Evolutionary conservation across 2,797 vertebrate species (phyloP), one percentile per base, ranked within the genome.

Genomic region (Fratercula arctica): DNA sequence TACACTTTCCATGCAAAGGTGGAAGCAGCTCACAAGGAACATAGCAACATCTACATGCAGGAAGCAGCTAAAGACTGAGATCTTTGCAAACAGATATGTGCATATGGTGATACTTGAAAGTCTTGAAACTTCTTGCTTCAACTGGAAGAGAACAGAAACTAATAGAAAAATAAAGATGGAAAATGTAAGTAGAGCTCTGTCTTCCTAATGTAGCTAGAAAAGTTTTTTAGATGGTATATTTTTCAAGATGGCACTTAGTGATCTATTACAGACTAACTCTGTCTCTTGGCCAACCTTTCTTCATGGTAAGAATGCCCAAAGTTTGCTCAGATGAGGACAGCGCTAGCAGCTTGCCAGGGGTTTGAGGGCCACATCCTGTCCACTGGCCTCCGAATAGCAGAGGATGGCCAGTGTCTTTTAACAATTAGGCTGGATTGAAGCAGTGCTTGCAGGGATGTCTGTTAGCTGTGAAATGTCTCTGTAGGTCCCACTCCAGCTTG

Each of bases 191-290:
- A 43, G 73, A 69, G 85, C 70, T 68, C 8, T 79, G 12, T 80
- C 51, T 92, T 81, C 45, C 60, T 46, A 61, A 20, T 1, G 23
- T 2, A 64, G 54, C 37, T 89, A 60, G 76, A 59, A 81, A 90
- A 80, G 70, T 24, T 76, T 59, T 72, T 92, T 41, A 6, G 61
- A 66, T 91, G 93, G 56, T 68, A 15, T 60, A 31, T 64, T 84
- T 76, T 79, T 85, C 73, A 66, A 70, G 94, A 33, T 94, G 96
- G 96, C 96, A 97, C 95, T 97, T 97, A 15, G 94, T 96, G 95
- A 97, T 87, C 83, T 91, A 5, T 72, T 66, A 25, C 35, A 85
- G 83, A 16, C 46, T 69, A 88, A 41, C 79, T 37, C 29, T 85
- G 87, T 61, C 74, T 92, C 81, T 69, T 61, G 81, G 57, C 35